Percentiles rank a stretch among this genome's conserved stretches.
These are phyloP conservation scores for Cygnus buccinator DNA, from an alignment of 2,113 vertebrate genomes.

Conservation along the genomic window DNA sequence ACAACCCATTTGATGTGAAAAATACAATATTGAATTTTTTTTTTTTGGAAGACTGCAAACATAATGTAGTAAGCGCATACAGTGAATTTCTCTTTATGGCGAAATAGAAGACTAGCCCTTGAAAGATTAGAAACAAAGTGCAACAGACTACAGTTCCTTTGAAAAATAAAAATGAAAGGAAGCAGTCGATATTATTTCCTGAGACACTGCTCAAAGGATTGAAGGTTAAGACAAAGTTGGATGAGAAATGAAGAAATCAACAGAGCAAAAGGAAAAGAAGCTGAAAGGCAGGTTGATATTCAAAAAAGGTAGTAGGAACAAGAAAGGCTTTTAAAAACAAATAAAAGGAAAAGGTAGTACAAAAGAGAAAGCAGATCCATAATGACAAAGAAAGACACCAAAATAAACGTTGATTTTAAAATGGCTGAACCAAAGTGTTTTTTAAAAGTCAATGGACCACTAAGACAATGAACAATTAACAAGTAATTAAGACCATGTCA, in stretches of 20 bases:
- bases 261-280: slow-evolving; percentile 20
- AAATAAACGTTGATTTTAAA: background rate
- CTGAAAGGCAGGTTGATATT: background rate
- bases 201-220: background rate
- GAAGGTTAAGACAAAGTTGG: slow-evolving; percentile 29
- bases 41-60: background rate
- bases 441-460: background rate
- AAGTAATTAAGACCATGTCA: background rate
- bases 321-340: slow-evolving; percentile 20
- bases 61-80: background rate
- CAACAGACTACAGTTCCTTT: slow-evolving; percentile 11
- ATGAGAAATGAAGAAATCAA: slow-evolving; percentile 32
- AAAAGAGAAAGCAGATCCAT: background rate
- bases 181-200: slow-evolving; percentile 24
- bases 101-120: background rate
- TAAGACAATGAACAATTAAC: slow-evolving; percentile 23
- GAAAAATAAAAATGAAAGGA: slow-evolving; percentile 51
- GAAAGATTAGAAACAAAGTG: slow-evolving; percentile 17
- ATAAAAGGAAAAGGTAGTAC: background rate
- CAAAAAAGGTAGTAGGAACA: background rate
- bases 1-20: background rate
- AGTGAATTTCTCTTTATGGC: background rate
- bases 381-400: background rate
- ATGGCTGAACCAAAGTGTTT: background rate
- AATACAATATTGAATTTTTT: background rate